Base-by-base conservation (phyloP, 2,888 invertebrate species). In the Melanargia galathea region DNA sequence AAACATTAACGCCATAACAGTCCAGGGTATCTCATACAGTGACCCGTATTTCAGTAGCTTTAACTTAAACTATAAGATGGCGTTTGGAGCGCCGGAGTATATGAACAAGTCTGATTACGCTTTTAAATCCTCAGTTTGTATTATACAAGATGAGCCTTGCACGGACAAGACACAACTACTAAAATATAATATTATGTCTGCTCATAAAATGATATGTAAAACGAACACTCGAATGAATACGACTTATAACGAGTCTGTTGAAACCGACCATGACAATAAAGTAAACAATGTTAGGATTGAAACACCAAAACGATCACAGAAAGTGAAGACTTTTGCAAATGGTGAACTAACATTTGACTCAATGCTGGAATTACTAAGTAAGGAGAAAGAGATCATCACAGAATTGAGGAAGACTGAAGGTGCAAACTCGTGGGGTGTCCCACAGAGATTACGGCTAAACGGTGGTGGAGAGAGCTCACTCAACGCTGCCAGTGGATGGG, bases 401-500 rank as follows among this genome's bases (percentile, higher is more conserved):
- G 76, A 76, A 60, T 73, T 87, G 80, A 72, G 70, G 60, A 76
- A 75, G 68, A 68, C 65, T 60, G 73, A 79, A 67, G 73, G 74
- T 63, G 52, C 77, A 60, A 84, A 89, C 76, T 83, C 84, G 70
- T 94, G 94, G 94, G 94, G 94, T 51, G 92, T 93, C 61, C 93
- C 94, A 65, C 89, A 88, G 49, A 91, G 93, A 59, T 85, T 95
- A 75, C 92, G 95, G 70, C 92, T 96, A 67, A 91, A 93, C 68
- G 96, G 96, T 61, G 96, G 96, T 57, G 96, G 96, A 63, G 96
- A 96, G 85, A 96, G 95, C 86, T 95, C 96, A 49, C 92, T 96
- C 76, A 96, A 95, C 81, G 94, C 94, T 66, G 94, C 95, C 64
- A 93, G 94, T 64, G 95, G 95, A 71, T 96, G 96, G 96, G 96